Evolutionary conservation across 2,888 invertebrate genomes (phyloP), one percentile per base, ranked within the genome.

Genomic region (Rhagonycha fulva): DNA sequence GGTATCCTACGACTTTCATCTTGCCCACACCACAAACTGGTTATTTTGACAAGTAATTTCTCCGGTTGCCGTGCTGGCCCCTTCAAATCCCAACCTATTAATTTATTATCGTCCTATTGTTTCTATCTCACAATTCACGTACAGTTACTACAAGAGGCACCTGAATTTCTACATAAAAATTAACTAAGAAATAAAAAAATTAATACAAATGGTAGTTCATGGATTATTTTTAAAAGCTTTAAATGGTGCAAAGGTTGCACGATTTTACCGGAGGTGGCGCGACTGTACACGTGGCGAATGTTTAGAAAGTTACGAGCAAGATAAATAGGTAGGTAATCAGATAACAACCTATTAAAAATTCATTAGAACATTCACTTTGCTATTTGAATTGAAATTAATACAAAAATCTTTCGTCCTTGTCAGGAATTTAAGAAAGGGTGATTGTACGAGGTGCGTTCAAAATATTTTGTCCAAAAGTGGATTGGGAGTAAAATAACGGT

Each of bases 1-100:
- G 23, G 47, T 47, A 47, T 77, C 67, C 62, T 47, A 69, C 76
- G 78, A 80, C 80, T 80, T 80, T 80, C 80, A 79, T 79, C 75
- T 76, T 79, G 71, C 68, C 68, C 62, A 72, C 70, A 70, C 74
- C 62, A 71, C 67, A 66, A 76, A 76, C 73, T 76, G 71, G 71
- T 73, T 66, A 66, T 76, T 76, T 68, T 62, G 62, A 47, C 60
- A 66, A 23, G 67, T 19, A 19, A 19, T 19, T 26, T 19, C 47
- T 47, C 47, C 7, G 2, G n/a, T 47, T 76, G 76, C 62, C 63
- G 68, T 74, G 76, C 71, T 76, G 76, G 76, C 73, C 73, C 63
- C 62, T 69, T 60, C 62, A 23, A 30, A 69, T n/a, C 62, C 14
- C 61, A 47, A 47, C 47, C 47, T 47, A 47, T 47, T 47, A 47